These are phyloP conservation scores for Ditylenchus weischeri DNA, from an alignment of 2,888 invertebrate genomes.

Conservation along the genomic window DNA sequence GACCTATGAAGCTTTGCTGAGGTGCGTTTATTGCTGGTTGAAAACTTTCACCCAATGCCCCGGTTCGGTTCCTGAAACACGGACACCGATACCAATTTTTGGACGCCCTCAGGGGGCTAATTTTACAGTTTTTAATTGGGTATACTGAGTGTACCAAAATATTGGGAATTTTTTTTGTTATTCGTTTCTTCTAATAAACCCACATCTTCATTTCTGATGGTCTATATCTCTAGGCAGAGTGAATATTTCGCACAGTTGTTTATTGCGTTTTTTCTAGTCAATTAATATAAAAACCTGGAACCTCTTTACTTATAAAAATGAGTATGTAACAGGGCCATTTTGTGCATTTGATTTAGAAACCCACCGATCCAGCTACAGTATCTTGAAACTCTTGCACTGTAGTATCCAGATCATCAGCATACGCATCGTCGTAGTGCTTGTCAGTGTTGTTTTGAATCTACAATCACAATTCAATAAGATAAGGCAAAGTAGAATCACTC, in stretches of 20 bases:
- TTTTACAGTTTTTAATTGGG: background rate
- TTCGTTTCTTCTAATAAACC: too few relatives aligned
- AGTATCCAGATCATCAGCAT: constrained; percentile 23
- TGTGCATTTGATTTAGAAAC: too few relatives aligned
- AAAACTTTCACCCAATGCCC: constrained; percentile 36
- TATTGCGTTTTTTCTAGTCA: too few relatives aligned
- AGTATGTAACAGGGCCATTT: too few relatives aligned
- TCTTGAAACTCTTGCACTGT: constrained; percentile 28
- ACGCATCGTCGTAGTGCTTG: constrained; percentile 30
- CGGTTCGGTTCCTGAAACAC: constrained; percentile 9
- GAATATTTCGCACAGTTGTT: background rate
- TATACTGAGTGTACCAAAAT: too few relatives aligned
- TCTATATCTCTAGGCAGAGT: background rate
- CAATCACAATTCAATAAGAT: background rate
- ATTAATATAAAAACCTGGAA: too few relatives aligned
- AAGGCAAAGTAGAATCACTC: background rate
- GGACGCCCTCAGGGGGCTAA: constrained; percentile 6
- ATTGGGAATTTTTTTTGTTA: too few relatives aligned
- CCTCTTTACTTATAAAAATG: too few relatives aligned
- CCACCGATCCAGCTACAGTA: constrained; percentile 25
- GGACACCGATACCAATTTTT: constrained; percentile 6
- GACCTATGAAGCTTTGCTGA: constrained; percentile 53
- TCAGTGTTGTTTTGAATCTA: constrained; percentile 28
- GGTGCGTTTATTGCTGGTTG: constrained; percentile 55
- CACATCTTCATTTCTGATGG: too few relatives aligned